Conservation (phyloP, 2,113 vertebrate genomes). For the Engraulis encrasicolus region DNA sequence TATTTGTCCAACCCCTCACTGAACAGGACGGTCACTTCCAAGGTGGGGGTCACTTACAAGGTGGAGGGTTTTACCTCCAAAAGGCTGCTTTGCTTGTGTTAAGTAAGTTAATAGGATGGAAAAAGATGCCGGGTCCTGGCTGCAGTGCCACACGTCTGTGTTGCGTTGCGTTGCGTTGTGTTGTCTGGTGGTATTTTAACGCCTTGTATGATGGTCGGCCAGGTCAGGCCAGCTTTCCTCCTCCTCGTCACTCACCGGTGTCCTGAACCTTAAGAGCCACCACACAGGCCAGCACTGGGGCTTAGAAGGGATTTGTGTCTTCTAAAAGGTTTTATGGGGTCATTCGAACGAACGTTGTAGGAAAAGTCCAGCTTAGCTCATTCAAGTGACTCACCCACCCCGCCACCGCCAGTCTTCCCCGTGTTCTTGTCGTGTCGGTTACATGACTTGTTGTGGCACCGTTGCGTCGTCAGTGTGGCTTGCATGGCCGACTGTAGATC, state of each 20-base stretch:
- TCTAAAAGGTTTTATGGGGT: constrained; percentile 45
- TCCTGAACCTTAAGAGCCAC: constrained; percentile 35
- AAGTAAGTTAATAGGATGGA: background rate
- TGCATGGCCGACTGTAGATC: background rate
- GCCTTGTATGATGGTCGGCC: too few relatives aligned
- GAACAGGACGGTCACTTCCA: background rate
- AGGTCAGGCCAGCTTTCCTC: constrained; percentile 32
- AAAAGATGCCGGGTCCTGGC: background rate
- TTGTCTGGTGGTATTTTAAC: constrained; percentile 45
- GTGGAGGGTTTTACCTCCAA: background rate
- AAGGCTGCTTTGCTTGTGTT: background rate
- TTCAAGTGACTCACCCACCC: too few relatives aligned
- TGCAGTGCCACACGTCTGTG: background rate
- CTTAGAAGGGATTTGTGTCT: constrained; percentile 48
- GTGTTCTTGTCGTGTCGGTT: too few relatives aligned
- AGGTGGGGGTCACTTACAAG: too few relatives aligned
- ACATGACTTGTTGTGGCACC: too few relatives aligned
- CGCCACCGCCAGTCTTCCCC: too few relatives aligned
- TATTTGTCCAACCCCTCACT: background rate
- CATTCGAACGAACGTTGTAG: constrained; percentile 35
- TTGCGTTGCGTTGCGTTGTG: too few relatives aligned
- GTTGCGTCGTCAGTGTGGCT: too few relatives aligned
- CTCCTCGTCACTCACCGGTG: constrained; percentile 27
- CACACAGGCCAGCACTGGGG: constrained; percentile 27
- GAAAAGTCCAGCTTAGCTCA: background rate